Base-by-base conservation (phyloP, 2,888 invertebrate genomes). In the Aleiodes leptofemur region DNA sequence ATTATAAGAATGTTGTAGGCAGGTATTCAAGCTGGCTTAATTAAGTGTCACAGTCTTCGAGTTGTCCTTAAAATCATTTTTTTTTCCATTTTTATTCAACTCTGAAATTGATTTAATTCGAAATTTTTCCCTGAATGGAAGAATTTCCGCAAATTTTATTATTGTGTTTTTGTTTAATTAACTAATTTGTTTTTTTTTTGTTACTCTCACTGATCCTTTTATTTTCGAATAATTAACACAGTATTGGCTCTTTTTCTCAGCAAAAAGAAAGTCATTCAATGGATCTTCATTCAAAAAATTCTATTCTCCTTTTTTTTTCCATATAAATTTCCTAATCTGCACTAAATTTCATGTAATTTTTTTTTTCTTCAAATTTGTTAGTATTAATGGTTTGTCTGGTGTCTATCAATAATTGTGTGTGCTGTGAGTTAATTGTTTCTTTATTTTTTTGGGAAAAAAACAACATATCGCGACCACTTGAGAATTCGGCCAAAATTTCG, bases 1-100 rank as follows among this genome's bases (percentile, higher is more conserved):
- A 69, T 66, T 70, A 64, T 74, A 77, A 77, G 77, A 79, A 76
- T 78, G 76, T 78, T 80, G 76, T 87, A 88, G 88, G 88, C 88
- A 89, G 89, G 87, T 87, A 88, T 88, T 79, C 84, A 88, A 88
- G 88, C 88, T 88, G 88, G 87, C 88, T 88, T 85, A 85, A 82
- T 84, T 83, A 86, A 86, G 81, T 85, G 83, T 86, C 83, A 85
- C 86, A 86, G 86, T 86, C 86, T 86, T 86, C 81, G 81, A 84
- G 85, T 85, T 83, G 83, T 83, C 81, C 79, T 34, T 69, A 48
- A 71, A 55, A 57, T 70, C 76, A 76, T 78, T 57, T 70, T 48
- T 80, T 81, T 70, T 78, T 78, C 78, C 73, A 72, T 77, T 76
- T 70, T 78, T 79, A 78, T 78, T 68, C 69, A 34, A 51, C 34